Percentiles rank a stretch among this genome's conserved stretches.
phyloP scores from a whole-genome alignment of 1,140 invertebrate genomes.

The Dendrolimus punctatus region DNA sequence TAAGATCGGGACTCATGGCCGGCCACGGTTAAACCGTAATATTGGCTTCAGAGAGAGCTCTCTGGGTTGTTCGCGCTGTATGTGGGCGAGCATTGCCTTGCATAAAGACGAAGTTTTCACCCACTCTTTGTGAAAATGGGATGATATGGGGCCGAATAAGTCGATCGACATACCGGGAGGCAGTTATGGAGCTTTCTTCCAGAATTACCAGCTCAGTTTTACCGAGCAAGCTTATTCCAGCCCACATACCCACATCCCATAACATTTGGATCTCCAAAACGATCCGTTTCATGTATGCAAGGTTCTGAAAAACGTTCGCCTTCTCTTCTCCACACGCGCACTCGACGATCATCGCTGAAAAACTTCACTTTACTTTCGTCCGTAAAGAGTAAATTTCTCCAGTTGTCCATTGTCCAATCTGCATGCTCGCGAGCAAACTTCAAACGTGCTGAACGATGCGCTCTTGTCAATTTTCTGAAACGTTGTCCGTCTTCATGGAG shows the following conservation, averaged over 20 bases:
- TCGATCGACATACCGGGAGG: constrained; percentile 24
- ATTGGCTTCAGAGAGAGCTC: constrained; percentile 5
- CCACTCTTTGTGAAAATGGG: too few species aligned
- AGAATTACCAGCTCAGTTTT: constrained; percentile 22
- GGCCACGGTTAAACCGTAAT: constrained; percentile 34
- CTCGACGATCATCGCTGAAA: too few species aligned
- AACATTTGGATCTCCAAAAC: constrained; percentile 32
- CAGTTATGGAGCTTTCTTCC: constrained; percentile 9
- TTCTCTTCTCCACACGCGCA: constrained; percentile 12
- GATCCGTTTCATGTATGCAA: constrained; percentile 20
- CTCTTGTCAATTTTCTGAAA: constrained; percentile 7
- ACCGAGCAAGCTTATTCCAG: constrained; percentile 22
- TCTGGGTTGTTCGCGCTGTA: constrained; percentile 3
- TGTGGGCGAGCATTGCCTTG: constrained; percentile 34
- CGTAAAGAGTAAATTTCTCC: constrained; percentile 16
- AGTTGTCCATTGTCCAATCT: constrained; percentile 17
- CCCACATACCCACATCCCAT: constrained; percentile 47
- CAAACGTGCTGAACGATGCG: constrained; percentile 10
- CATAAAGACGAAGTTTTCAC: constrained; percentile 25
- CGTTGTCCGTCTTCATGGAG: too few species aligned
- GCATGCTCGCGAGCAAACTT: constrained; percentile 20
- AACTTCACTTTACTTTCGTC: too few species aligned
- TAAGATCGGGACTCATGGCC: constrained; percentile 48
- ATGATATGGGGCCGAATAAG: constrained; percentile 25
- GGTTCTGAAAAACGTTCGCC: constrained; percentile 17